Conservation (phyloP, 2,888 invertebrate species). For the Prosopocoilus inquinatus region DNA sequence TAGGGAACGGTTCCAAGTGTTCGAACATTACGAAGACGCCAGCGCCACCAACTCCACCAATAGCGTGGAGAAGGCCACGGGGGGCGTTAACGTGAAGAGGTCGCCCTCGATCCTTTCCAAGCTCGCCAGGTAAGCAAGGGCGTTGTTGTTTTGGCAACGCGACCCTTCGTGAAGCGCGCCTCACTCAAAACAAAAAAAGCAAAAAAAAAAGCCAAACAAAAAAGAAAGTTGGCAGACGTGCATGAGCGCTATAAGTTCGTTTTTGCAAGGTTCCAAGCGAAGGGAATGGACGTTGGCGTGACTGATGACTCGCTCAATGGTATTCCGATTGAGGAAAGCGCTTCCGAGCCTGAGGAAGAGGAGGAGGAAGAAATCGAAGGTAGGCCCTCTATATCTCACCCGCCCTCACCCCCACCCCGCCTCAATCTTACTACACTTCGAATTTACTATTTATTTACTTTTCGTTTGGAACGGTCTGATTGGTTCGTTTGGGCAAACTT, state of each 20-base stretch:
- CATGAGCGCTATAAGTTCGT: no score
- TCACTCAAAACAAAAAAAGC: not conserved
- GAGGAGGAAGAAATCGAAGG: conserved; percentile 43
- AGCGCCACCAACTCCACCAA: conserved; percentile 49
- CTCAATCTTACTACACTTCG: no score
- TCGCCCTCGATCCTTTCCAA: conserved; percentile 77
- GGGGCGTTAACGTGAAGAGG: conserved; percentile 59
- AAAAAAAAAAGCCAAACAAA: no score
- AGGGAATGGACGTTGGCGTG: conserved; percentile 79
- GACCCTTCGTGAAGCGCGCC: not conserved
- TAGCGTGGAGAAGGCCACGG: conserved; percentile 50
- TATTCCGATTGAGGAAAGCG: conserved; percentile 68
- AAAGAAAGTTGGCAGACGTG: no score
- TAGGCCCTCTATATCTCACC: not conserved
- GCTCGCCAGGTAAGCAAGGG: conserved; percentile 66
- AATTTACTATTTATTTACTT: no score
- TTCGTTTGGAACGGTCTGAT: no score
- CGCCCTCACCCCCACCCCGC: no score
- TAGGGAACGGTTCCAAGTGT: conserved; percentile 81
- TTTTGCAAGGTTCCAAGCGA: conserved; percentile 66
- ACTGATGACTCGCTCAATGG: conserved; percentile 75
- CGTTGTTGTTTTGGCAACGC: not conserved
- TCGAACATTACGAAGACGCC: conserved; percentile 61
- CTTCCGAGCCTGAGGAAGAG: conserved; percentile 67
- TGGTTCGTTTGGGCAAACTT: not conserved